Base-by-base conservation (phyloP, 2,797 vertebrate genomes). In the Lepus oiostolus region DNA sequence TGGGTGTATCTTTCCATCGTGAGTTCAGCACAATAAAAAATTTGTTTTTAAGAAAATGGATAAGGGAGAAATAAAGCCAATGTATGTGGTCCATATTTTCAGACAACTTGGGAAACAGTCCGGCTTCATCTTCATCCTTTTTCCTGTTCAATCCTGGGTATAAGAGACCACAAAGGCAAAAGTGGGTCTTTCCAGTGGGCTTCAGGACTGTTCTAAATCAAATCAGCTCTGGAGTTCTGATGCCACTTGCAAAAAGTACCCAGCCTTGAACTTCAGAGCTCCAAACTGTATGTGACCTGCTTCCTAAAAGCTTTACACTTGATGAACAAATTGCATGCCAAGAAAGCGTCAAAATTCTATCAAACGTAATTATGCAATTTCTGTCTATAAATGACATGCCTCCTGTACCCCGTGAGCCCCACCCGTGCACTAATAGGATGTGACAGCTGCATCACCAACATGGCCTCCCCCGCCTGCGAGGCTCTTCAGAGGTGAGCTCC, bases 351-450 rank as follows among this genome's bases (percentile, higher is more conserved):
- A 90, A 80, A 76, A 32, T 94, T 85, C 75, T 95, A 93, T 96
- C 95, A 97, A 90, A 7, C 9, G 0, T 93, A 93, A 96, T 97
- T 97, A 97, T 95, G 95, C 94, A 94, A 96, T 91, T 71, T 85
- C 47, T 63, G 22, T 95, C 96, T 97, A 93, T 97, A 97, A 97
- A 95, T 97, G 97, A 96, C 96, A 95, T 84, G 0, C n/a, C 94
- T 96, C 54, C 85, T 87, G 0, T 47, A 85, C 95, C 54, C 50
- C 21, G 26, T 91, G 94, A 97, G 95, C 93, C 90, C 95, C 95
- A 91, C 19, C 0, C 10, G 76, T 75, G 24, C 0, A 0, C 93
- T 94, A 96, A 97, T 93, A 96, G 89, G 93, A 80, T 13, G 0
- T 80, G 38, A 96, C 93, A 96, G 79, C 11, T 88, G 54, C 95